phyloP scores from a whole-genome alignment of 2,888 invertebrate genomes.

The Dicyrtomina minuta region DNA sequence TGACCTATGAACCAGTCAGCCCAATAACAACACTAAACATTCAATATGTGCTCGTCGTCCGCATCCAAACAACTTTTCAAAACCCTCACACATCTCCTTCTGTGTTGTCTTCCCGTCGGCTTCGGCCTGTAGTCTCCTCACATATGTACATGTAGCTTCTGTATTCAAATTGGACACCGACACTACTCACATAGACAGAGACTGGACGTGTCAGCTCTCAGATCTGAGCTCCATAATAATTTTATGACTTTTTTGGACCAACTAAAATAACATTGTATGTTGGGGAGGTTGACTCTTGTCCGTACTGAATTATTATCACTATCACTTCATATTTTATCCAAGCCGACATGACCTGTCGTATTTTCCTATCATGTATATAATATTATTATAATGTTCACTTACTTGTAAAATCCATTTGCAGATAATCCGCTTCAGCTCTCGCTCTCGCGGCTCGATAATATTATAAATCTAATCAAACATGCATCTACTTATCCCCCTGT shows the following conservation, averaged over 20 bases:
- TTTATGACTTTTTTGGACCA: neutral
- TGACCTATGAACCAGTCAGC: slow-evolving; percentile 26
- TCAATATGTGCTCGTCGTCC: neutral
- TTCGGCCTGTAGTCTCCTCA: neutral
- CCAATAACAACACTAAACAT: slow-evolving; percentile 15
- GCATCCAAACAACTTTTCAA: neutral
- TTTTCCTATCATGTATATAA: neutral
- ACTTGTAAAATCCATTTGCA: slow-evolving; percentile 18
- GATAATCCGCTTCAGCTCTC: too few species aligned
- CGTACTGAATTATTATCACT: slow-evolving; percentile 10
- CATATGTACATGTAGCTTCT: neutral
- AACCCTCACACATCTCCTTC: neutral
- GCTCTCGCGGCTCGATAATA: slow-evolving; percentile 5
- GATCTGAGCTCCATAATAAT: neutral
- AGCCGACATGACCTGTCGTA: too few species aligned
- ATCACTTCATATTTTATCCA: neutral
- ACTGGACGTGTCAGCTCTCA: neutral
- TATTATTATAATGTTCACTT: slow-evolving; percentile 2
- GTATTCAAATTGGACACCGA: neutral
- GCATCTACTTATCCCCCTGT: too few species aligned
- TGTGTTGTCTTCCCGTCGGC: neutral
- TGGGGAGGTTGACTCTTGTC: too few species aligned
- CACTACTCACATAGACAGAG: too few species aligned
- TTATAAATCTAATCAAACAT: too few species aligned
- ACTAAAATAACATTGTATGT: too few species aligned